These are phyloP conservation scores for Phalacrocorax brasilianus DNA, from an alignment of 2,113 vertebrate species.

Conservation along the genomic window DNA sequence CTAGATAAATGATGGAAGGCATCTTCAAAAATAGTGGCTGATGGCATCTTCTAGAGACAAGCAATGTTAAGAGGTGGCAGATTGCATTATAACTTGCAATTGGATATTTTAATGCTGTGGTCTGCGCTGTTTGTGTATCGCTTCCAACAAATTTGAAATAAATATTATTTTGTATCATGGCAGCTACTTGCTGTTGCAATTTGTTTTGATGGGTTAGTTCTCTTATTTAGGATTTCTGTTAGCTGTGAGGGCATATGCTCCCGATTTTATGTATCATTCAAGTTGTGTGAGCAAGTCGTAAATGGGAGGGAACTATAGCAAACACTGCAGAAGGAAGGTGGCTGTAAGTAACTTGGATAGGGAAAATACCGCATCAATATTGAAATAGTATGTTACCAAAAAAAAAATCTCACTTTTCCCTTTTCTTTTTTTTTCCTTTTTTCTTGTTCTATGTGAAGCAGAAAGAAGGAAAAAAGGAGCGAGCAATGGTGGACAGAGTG, in stretches of 20 bases:
- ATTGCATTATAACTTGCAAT: neutral
- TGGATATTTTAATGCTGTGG: neutral
- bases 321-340: neutral
- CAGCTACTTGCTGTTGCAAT: neutral
- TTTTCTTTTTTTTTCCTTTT: neutral
- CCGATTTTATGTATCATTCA: neutral
- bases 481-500: conserved; percentile 86
- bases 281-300: neutral
- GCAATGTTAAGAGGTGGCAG: neutral
- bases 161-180: neutral
- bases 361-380: neutral
- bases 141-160: neutral
- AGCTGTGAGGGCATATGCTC: neutral
- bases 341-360: neutral
- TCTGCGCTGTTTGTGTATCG: neutral
- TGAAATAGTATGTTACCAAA: neutral
- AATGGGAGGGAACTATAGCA: neutral
- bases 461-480: conserved; percentile 91
- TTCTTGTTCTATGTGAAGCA: conserved; percentile 49
- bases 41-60: neutral
- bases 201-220: neutral
- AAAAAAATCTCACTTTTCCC: neutral
- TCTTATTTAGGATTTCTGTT: neutral
- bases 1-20: neutral
- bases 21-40: neutral